Percentiles rank a stretch among this genome's conserved stretches.
These are phyloP conservation scores for Verasper variegatus DNA, from an alignment of 2,113 vertebrate genomes.

Conservation along the genomic window DNA sequence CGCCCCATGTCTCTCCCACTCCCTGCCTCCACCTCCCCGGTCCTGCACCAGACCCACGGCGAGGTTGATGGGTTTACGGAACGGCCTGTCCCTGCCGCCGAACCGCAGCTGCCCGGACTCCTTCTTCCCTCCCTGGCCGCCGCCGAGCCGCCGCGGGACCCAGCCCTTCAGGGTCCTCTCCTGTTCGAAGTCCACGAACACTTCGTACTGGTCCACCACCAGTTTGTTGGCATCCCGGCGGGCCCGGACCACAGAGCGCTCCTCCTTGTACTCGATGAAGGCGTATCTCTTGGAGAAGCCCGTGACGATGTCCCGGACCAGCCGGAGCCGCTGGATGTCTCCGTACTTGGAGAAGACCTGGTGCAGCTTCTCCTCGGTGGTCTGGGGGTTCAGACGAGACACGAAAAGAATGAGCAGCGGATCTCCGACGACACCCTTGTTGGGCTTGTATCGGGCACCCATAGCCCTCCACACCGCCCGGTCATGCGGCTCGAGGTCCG, in stretches of 20 bases:
- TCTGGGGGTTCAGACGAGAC: slow-evolving; percentile 90
- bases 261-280: slow-evolving; percentile 94
- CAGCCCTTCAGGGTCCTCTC: slow-evolving; percentile 93
- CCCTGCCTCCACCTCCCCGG: slow-evolving; percentile 68
- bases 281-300: slow-evolving; percentile 95
- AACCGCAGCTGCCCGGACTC: slow-evolving; percentile 96
- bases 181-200: slow-evolving; percentile 94
- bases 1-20: slow-evolving; percentile 78
- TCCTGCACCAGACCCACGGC: slow-evolving; percentile 80
- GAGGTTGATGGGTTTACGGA: slow-evolving; percentile 93
- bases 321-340: slow-evolving; percentile 88
- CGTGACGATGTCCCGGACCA: slow-evolving; percentile 93
- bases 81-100: slow-evolving; percentile 94
- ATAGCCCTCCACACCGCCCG: slow-evolving; percentile 93
- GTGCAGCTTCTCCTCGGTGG: slow-evolving; percentile 90
- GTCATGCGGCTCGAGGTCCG: slow-evolving; percentile 95
- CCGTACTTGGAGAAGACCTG: slow-evolving; percentile 93
- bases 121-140: slow-evolving; percentile 94
- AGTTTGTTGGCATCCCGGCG: slow-evolving; percentile 92
- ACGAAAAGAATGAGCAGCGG: slow-evolving; percentile 93
- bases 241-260: slow-evolving; percentile 87
- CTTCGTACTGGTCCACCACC: slow-evolving; percentile 91
- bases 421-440: slow-evolving; percentile 90
- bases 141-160: slow-evolving; percentile 92
- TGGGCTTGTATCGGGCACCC: slow-evolving; percentile 89